Conservation (phyloP, 2,888 invertebrate genomes). For the Ctena decussata region DNA sequence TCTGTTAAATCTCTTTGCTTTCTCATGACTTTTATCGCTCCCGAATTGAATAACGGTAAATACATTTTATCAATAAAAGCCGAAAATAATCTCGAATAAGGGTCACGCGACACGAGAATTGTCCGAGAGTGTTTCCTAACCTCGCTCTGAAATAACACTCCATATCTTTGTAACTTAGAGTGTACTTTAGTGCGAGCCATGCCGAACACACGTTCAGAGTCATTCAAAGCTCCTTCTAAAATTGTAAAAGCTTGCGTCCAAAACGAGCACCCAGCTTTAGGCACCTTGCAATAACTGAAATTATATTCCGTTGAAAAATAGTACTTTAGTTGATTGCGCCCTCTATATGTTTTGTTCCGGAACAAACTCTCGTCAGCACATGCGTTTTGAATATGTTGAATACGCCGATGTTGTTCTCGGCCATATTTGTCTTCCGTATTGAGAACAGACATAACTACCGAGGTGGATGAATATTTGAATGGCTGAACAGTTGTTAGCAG, state of each 20-base stretch:
- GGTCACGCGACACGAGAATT: slow-evolving; percentile 43
- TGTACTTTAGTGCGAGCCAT: slow-evolving; percentile 3
- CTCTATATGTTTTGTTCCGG: background rate
- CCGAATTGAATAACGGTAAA: too few relatives aligned
- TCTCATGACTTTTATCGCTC: too few relatives aligned
- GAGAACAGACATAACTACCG: too few relatives aligned
- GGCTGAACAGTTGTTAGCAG: too few relatives aligned
- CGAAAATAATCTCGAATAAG: slow-evolving; percentile 34
- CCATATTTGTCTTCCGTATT: background rate
- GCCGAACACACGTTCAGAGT: background rate
- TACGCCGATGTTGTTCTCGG: background rate
- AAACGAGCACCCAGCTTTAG: slow-evolving; percentile 36
- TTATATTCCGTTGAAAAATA: slow-evolving; percentile 12
- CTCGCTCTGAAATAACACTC: background rate
- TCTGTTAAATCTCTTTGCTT: too few relatives aligned
- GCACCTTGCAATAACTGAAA: slow-evolving; percentile 44
- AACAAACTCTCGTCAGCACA: background rate
- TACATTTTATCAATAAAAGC: slow-evolving; percentile 4
- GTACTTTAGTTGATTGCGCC: background rate
- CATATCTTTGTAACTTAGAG: background rate
- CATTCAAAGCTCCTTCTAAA: background rate
- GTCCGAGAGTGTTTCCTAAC: background rate
- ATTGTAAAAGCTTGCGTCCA: slow-evolving; percentile 34
- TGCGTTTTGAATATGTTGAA: background rate
- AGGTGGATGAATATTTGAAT: too few relatives aligned